phyloP scores from a whole-genome alignment of 2,888 invertebrate species.

The Lasioglossum calceatum region DNA sequence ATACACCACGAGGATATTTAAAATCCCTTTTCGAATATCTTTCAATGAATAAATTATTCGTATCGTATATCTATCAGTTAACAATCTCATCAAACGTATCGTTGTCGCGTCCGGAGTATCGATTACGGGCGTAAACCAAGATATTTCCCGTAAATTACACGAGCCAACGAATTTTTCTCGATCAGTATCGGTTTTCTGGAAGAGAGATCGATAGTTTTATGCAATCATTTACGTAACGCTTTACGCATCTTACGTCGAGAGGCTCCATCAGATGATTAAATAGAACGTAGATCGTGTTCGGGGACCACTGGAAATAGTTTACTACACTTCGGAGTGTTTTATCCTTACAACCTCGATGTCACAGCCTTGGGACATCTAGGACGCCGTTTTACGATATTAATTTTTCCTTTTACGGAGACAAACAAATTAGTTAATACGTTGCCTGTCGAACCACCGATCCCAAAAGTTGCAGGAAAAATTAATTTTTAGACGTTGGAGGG shows the following conservation, averaged over 20 bases:
- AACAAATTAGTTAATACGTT: slow-evolving; percentile 2
- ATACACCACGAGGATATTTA: not conserved
- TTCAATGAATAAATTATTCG: not conserved
- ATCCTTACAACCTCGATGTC: not conserved
- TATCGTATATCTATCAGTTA: too few relatives aligned
- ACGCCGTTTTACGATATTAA: not conserved
- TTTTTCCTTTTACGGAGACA: not conserved
- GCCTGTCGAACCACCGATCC: not conserved
- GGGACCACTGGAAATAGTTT: slow-evolving; percentile 30
- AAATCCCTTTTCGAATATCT: not conserved
- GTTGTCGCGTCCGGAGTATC: not conserved
- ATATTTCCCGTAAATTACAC: slow-evolving; percentile 24
- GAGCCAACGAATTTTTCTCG: slow-evolving; percentile 24
- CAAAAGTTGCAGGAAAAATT: not conserved
- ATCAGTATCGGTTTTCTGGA: slow-evolving; percentile 25
- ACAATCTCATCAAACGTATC: not conserved
- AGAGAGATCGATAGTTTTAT: slow-evolving; percentile 43
- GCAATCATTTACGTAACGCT: slow-evolving; percentile 49
- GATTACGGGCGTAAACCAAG: slow-evolving; percentile 13
- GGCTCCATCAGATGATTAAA: slow-evolving; percentile 39
- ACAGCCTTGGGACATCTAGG: not conserved
- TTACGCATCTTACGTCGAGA: slow-evolving; percentile 11
- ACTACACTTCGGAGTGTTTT: slow-evolving; percentile 15
- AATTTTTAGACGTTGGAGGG: not conserved
- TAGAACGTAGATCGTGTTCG: slow-evolving; percentile 24